Evolutionary conservation across 2,888 invertebrate genomes (phyloP).

Genomic region (Caenorhabditis afra): DNA sequence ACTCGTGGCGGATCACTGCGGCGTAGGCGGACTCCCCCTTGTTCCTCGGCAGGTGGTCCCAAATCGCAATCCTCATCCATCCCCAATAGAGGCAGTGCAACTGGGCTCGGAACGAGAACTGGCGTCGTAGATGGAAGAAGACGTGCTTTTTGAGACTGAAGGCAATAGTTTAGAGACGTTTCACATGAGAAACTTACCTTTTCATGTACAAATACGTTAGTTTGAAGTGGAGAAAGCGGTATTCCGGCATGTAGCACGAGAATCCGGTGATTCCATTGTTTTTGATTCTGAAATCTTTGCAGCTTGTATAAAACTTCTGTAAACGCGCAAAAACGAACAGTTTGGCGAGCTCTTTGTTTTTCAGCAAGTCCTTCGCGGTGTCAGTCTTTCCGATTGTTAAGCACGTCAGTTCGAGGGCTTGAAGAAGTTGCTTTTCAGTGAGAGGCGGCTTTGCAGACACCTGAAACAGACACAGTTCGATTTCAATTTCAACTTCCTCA

Average conservation of each 20-base stretch:
- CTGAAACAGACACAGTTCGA: too few relatives aligned
- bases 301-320: neutral
- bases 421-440: neutral
- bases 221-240: neutral
- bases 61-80: neutral
- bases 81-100: conserved; percentile 33
- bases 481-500: too few relatives aligned
- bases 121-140: conserved; percentile 28
- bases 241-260: conserved; percentile 18
- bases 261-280: conserved; percentile 38
- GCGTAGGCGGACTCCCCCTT: conserved; percentile 29
- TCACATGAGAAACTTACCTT: conserved; percentile 13
- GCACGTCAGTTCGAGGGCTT: neutral
- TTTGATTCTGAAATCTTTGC: conserved; percentile 16
- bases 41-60: conserved; percentile 1
- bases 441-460: neutral
- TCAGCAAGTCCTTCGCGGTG: neutral
- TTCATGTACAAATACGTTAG: neutral
- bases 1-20: conserved; percentile 17
- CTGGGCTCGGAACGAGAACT: conserved; percentile 15
- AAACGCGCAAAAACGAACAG: neutral
- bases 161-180: neutral
- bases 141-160: conserved; percentile 5
- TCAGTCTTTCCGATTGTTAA: conserved; percentile 2
- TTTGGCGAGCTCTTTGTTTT: neutral